Base-by-base conservation (phyloP, 2,888 invertebrate genomes). In the Parnassius smintheus region DNA sequence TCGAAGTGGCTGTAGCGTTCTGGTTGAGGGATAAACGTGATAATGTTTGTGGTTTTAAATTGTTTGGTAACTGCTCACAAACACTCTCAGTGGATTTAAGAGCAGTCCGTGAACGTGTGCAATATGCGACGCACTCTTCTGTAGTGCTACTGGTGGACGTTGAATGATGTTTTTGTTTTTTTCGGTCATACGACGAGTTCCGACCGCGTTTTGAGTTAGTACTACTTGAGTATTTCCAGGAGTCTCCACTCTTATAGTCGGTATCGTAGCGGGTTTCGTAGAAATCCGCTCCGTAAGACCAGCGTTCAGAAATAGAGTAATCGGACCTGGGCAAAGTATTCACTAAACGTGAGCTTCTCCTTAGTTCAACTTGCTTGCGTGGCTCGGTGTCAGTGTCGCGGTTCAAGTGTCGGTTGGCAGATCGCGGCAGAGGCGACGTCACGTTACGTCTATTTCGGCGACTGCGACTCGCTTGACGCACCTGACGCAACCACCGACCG, bases 271-370 rank as follows among this genome's bases (percentile, higher is more conserved):
- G 90, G 50, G 91, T 90, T 72, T 91, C 91, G 90, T 91, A 92
- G 66, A 86, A 92, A 91, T 85, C 92, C 68, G 85, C 89, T 72
- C 88, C 93, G 91, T 88, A 93, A 55, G 92, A 91, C 90, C 93
- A 93, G 80, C 92, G 93, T 83, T 93, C 93, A 73, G 92, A 88
- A 71, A 92, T 92, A 77, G 93, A 93, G 86, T 91, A 91, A 81
- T 93, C 91, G 50, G 91, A 91, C 68, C 90, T 80, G 51, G 90
- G 90, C 56, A 87, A 78, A 52, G 88, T 80, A 76, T 80, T 86
- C 68, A 89, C 89, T 83, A 93, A 92, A 83, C 93, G 87, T 69
- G 89, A 86, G 77, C 92, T 90, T 68, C 92, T 79, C 68, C 91
- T 86, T 68, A 87, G 80, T 73, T 88, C 86, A 56, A 78, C 75